Evolutionary conservation across 2,888 invertebrate genomes (phyloP).

Genomic region (Alentia gelatinosa): DNA sequence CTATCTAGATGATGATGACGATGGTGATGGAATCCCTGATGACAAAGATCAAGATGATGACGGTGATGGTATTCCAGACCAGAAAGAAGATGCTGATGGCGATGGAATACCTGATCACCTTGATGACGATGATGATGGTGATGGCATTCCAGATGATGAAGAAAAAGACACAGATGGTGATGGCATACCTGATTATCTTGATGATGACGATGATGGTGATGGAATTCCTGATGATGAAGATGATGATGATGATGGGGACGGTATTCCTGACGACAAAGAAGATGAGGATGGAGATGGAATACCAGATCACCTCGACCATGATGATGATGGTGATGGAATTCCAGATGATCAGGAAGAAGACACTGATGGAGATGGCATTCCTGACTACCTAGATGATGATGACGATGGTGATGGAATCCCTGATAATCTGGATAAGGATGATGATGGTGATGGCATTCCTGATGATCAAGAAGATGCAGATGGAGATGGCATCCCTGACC

Average conservation of each 20-base stretch:
- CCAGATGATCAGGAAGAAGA: constrained; percentile 70
- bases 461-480: constrained; percentile 64
- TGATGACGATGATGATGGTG: constrained; percentile 60
- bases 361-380: constrained; percentile 71
- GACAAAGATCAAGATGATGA: constrained; percentile 62
- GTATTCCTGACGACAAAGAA: constrained; percentile 66
- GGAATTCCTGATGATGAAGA: constrained; percentile 69
- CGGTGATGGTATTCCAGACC: constrained; percentile 64
- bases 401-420: constrained; percentile 69
- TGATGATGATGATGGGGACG: constrained; percentile 63
- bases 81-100: constrained; percentile 65
- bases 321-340: constrained; percentile 70
- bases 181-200: constrained; percentile 71
- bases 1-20: constrained; percentile 66
- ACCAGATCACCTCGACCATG: constrained; percentile 63
- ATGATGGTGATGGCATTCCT: constrained; percentile 67
- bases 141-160: constrained; percentile 65
- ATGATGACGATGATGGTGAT: constrained; percentile 65
- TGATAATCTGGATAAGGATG: constrained; percentile 62
- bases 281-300: constrained; percentile 70
- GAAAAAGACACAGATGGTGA: constrained; percentile 66
- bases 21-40: constrained; percentile 75
- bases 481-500: constrained; percentile 68
- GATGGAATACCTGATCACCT: constrained; percentile 69
- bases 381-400: constrained; percentile 69